Evolutionary conservation across 2,888 invertebrate species (phyloP).

Genomic region (Cryptus armator): DNA sequence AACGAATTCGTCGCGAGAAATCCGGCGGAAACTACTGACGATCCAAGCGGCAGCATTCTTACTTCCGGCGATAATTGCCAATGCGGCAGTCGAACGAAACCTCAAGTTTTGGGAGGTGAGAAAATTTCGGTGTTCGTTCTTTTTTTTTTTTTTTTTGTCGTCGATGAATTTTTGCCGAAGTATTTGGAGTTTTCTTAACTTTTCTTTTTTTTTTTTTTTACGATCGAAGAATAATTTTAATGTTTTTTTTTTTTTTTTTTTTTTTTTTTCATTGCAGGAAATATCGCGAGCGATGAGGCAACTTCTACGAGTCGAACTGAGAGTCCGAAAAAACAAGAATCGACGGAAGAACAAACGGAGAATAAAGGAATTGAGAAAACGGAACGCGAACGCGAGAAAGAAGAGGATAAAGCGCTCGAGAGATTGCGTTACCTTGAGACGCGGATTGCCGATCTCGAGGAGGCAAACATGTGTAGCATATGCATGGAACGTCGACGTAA

Average conservation of each 20-base stretch:
- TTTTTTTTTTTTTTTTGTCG: not conserved
- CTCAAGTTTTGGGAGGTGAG: slow-evolving; percentile 51
- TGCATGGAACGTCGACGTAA: slow-evolving; percentile 94
- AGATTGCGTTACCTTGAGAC: slow-evolving; percentile 89
- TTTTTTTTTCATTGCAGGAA: slow-evolving; percentile 48
- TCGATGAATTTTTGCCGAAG: not conserved
- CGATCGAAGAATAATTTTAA: too few relatives aligned
- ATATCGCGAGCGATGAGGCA: slow-evolving; percentile 47
- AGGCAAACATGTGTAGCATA: slow-evolving; percentile 94
- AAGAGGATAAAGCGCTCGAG: slow-evolving; percentile 82
- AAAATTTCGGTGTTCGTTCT: not conserved
- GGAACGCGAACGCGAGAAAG: slow-evolving; percentile 74
- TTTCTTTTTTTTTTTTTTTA: not conserved
- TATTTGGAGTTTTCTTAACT: too few relatives aligned
- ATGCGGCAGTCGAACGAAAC: slow-evolving; percentile 41
- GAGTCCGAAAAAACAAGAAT: slow-evolving; percentile 68
- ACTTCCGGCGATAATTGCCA: slow-evolving; percentile 43
- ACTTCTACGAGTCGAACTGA: slow-evolving; percentile 68
- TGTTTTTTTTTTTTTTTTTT: too few relatives aligned
- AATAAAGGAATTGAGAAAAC: slow-evolving; percentile 71
- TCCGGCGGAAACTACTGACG: slow-evolving; percentile 71
- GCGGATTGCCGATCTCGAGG: slow-evolving; percentile 94
- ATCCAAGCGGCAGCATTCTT: slow-evolving; percentile 73
- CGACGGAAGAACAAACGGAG: slow-evolving; percentile 59
- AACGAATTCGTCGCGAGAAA: slow-evolving; percentile 63